Percentiles rank a stretch among this genome's conserved stretches.
phyloP scores from a whole-genome alignment of 2,113 vertebrate genomes.

The Geothlypis trichas region DNA sequence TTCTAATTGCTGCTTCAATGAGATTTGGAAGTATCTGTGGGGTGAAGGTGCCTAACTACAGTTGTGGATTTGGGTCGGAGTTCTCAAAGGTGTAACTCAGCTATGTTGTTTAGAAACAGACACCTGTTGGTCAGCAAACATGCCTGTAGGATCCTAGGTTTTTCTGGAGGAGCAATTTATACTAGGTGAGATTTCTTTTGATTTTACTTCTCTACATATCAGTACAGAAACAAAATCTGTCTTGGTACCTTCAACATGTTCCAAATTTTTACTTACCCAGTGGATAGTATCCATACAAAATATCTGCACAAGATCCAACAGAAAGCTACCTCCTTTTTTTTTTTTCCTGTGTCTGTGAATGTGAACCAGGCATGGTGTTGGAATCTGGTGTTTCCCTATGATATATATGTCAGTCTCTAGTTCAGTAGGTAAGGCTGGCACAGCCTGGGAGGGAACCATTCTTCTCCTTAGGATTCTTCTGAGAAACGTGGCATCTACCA shows the following conservation, averaged over 20 bases:
- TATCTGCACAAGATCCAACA: neutral
- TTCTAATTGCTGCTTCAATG: neutral
- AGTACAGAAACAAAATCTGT: neutral
- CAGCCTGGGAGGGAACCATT: neutral
- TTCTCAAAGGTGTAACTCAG: neutral
- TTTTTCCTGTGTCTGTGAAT: neutral
- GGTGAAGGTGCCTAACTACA: neutral
- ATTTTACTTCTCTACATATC: neutral
- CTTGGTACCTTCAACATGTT: neutral
- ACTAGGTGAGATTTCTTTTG: neutral
- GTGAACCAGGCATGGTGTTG: neutral
- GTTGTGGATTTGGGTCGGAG: neutral
- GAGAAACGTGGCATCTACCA: neutral
- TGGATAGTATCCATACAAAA: neutral
- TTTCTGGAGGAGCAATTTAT: neutral
- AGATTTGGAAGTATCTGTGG: neutral
- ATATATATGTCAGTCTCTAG: neutral
- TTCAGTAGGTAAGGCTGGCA: neutral
- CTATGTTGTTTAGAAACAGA: neutral
- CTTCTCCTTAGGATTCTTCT: neutral
- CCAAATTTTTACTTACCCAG: neutral
- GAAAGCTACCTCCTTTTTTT: neutral
- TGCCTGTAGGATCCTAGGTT: neutral
- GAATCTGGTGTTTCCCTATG: neutral
- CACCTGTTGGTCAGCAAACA: neutral